Percentiles rank a stretch among this genome's conserved stretches.
Evolutionary conservation across 2,888 invertebrate species (phyloP).

Genomic region (Liodrosophila aerea): DNA sequence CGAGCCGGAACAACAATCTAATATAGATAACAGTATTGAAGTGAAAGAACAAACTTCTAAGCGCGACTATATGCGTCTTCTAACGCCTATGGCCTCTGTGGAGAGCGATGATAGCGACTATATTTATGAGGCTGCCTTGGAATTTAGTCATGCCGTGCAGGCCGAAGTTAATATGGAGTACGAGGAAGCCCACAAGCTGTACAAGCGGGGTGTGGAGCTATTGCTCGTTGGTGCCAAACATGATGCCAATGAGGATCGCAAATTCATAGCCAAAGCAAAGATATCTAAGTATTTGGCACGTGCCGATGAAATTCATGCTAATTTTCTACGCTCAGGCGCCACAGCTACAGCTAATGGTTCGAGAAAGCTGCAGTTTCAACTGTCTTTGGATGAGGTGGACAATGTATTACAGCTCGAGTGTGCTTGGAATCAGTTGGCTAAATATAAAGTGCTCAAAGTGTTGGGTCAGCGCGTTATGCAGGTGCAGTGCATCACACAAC

Average conservation of each 20-base stretch:
- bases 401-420: constrained; percentile 74
- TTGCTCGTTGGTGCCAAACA: constrained; percentile 79
- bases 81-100: constrained; percentile 81
- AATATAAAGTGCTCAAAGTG: constrained; percentile 80
- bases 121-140: constrained; percentile 82
- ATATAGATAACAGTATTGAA: constrained; percentile 14
- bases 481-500: constrained; percentile 81
- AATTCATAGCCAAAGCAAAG: constrained; percentile 82
- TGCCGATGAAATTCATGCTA: constrained; percentile 80
- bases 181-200: constrained; percentile 76
- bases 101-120: constrained; percentile 82
- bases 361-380: constrained; percentile 71
- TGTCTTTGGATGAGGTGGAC: constrained; percentile 78
- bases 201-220: constrained; percentile 81
- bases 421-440: constrained; percentile 81
- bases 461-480: constrained; percentile 80
- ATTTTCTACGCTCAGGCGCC: constrained; percentile 59
- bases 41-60: constrained; percentile 25
- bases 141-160: constrained; percentile 82
- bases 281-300: constrained; percentile 81
- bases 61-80: constrained; percentile 65
- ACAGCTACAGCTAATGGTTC: constrained; percentile 1
- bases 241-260: constrained; percentile 80
- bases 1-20: neutral
- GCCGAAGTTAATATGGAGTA: constrained; percentile 81